A percentile compares a stretch with the other conserved stretches of the same genome.
Conservation (phyloP, 2,113 vertebrate species). For the Lepidothrix coronata region DNA sequence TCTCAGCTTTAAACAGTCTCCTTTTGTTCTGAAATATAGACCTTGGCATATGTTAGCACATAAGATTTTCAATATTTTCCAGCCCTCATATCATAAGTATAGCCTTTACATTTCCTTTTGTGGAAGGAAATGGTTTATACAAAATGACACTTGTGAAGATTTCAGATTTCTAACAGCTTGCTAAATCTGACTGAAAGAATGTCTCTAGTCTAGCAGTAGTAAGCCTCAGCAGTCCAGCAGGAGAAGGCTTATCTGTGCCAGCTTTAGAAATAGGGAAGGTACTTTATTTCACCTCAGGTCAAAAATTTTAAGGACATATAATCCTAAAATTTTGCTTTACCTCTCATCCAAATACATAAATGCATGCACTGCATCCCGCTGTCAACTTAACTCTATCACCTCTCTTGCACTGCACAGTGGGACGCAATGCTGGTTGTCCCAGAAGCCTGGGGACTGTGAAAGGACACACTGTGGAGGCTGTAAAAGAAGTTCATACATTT, state of each 20-base stretch:
- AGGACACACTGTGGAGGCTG: neutral
- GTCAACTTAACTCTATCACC: neutral
- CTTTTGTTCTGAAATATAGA: neutral
- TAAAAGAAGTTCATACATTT: neutral
- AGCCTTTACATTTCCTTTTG: neutral
- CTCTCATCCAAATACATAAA: neutral
- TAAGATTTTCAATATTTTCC: neutral
- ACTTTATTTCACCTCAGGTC: neutral
- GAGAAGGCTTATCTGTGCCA: neutral
- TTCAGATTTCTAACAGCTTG: neutral
- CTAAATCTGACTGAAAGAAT: neutral
- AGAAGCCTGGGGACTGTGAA: neutral
- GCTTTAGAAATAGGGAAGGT: neutral
- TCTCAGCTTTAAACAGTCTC: neutral
- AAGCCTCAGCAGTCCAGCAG: neutral
- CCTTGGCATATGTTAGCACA: neutral
- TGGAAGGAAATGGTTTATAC: neutral
- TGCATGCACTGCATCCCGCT: neutral
- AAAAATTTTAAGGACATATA: neutral
- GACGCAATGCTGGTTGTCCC: rapidly evolving
- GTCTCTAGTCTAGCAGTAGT: neutral
- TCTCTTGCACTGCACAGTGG: neutral
- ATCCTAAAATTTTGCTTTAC: neutral
- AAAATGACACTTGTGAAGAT: neutral
- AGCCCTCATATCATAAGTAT: neutral